Evolutionary conservation across 2,113 vertebrate species (phyloP), one percentile per base, ranked within the genome.

Genomic region (Chlorodrepanis virens): DNA sequence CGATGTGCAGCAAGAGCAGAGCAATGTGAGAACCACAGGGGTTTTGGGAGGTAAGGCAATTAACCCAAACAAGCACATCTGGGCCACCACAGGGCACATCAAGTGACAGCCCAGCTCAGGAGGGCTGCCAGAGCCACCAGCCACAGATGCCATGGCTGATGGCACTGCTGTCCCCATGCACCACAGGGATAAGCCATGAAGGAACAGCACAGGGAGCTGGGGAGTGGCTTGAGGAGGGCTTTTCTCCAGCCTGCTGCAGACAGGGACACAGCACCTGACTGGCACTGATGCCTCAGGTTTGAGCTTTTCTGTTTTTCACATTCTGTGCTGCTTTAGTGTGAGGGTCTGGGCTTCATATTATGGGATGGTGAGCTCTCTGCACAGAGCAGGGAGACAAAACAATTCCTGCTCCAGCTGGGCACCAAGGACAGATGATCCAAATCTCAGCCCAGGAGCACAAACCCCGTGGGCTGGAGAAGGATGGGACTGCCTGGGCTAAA

Each of bases 51-150:
- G 16, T 49, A 4, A 82, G 25, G 40, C 40, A 53, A 27, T 25
- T 10, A 39, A 59, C 39, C 6, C 53, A 59, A 54, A 50, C 0
- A 0, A 50, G 57, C 5, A 2, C 1, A 1, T 12, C 0, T 6
- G 1, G 29, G 77, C 45, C 77, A 71, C 33, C 27, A 5, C 47
- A 40, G 78, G 82, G 67, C 82, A 69, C 44, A 57, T 2, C 27
- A 9, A 7, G 6, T 2, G 69, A 20, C 35, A 79, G 23, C 44
- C 2, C 3, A 4, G 74, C 79, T 44, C 65, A 35, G 70, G 24
- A 75, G 72, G n/a, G 47, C 17, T 82, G 47, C 1, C 52, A 35
- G 47, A 20, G 17, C 14, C 83, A 74, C 25, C 68, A 83, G 35
- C 6, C 76, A 39, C 13, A 2, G 49, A 19, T 4, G 10, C 42